These are phyloP conservation scores for Orientallactaga sibirica DNA, from an alignment of 2,797 vertebrate species.

Conservation along the genomic window DNA sequence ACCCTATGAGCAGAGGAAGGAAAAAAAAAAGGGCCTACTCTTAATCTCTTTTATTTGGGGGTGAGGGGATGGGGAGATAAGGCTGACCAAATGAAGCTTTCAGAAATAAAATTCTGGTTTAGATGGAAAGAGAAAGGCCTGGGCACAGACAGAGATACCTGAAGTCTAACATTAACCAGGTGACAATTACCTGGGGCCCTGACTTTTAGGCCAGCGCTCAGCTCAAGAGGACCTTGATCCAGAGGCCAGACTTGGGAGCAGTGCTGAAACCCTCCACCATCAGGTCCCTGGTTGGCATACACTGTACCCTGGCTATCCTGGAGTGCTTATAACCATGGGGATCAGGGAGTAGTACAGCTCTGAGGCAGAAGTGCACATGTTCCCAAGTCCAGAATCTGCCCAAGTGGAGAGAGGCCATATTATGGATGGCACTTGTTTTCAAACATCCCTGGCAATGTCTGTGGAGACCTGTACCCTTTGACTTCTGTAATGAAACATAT, in stretches of 20 bases:
- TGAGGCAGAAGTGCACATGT: neutral
- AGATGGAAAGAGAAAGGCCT: conserved; percentile 28
- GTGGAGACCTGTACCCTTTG: neutral
- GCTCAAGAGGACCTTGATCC: too few species aligned
- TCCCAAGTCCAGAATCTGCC: conserved; percentile 21
- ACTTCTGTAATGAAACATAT: fast-evolving
- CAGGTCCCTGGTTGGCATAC: neutral
- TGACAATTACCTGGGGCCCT: neutral
- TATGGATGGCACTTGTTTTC: neutral
- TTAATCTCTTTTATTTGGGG: conserved; percentile 76
- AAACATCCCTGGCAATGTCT: neutral
- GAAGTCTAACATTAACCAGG: neutral
- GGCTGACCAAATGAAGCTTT: conserved; percentile 75
- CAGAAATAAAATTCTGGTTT: conserved; percentile 66
- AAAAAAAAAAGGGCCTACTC: neutral
- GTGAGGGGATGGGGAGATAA: neutral
- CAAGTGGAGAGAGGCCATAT: neutral
- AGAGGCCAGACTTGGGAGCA: neutral
- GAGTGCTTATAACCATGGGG: neutral
- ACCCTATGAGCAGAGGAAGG: conserved; percentile 43
- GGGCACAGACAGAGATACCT: neutral
- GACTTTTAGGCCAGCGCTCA: neutral
- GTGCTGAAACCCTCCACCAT: neutral
- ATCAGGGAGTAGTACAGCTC: neutral
- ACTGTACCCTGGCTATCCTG: neutral